These are phyloP conservation scores for Myrmecophaga tridactyla DNA, from an alignment of 2,113 vertebrate species.

Conservation along the genomic window DNA sequence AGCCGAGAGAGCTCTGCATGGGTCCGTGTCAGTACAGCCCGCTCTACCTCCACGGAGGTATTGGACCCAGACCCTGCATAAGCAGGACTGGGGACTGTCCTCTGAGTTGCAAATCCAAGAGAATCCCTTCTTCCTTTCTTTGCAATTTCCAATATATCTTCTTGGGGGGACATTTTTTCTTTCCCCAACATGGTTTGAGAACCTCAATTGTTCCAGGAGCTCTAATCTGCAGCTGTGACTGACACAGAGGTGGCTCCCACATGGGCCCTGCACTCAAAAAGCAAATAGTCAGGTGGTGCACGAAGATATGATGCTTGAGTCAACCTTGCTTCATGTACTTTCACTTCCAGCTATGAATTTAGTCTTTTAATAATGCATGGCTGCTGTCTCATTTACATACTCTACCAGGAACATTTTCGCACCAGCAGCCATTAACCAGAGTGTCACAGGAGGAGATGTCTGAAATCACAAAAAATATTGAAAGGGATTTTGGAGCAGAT, in stretches of 20 bases:
- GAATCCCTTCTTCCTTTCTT: neutral
- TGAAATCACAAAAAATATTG: slow-evolving; percentile 49
- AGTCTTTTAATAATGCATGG: slow-evolving; percentile 45
- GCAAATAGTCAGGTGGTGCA: neutral
- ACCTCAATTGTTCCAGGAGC: neutral
- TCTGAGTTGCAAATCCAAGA: neutral
- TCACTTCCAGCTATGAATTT: neutral
- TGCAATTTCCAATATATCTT: neutral
- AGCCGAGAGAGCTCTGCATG: neutral
- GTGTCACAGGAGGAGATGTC: slow-evolving; percentile 31
- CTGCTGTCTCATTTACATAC: slow-evolving; percentile 29
- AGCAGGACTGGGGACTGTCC: neutral
- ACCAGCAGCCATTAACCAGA: neutral
- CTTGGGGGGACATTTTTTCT: neutral
- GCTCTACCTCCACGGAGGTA: accelerated
- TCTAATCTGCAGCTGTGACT: neutral
- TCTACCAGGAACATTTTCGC: neutral
- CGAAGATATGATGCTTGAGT: neutral
- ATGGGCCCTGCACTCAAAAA: neutral
- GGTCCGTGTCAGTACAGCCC: no score
- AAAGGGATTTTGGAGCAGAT: neutral
- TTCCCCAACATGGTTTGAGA: neutral
- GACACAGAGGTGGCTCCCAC: neutral
- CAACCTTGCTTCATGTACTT: neutral
- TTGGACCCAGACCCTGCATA: neutral